Base-by-base conservation (phyloP, 2,888 invertebrate species). In the Emmelina monodactyla region DNA sequence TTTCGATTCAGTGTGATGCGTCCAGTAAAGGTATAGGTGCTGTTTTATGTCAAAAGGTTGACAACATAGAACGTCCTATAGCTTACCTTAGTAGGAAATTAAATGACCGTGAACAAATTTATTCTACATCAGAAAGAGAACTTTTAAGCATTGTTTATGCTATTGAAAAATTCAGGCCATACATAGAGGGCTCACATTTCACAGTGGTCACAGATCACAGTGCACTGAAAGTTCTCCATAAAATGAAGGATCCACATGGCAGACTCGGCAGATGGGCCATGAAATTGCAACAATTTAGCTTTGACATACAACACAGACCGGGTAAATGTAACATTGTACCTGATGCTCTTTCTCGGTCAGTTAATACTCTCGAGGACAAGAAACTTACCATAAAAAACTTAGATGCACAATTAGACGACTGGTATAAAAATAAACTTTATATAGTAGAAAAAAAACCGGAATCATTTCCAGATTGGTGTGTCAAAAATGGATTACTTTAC, bases 111-210 rank as follows among this genome's bases (percentile, higher is more conserved):
- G 41, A 46, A 14, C 22, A 22, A 22, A 46, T 43, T n/a, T 46
- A 46, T 13, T 35, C 35, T 22, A 33, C 34, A 2, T 44, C 44
- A 1, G 41, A 44, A 34, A 14, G 44, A 2, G 41, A 46, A 28
- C 14, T 40, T 5, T 19, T 46, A 7, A 41, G 40, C 1, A 41
- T 45, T 5, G 12, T 43, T n/a, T 29, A 22, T 2, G 35, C 45
- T 1, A 5, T 42, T 2, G 45, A 45, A 19, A 32, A 44, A 22
- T 44, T 39, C 37, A 22, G 38, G 7, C 38, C 39, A 10, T 45
- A 45, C 14, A 9, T 45, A 2, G 42, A 39, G 13, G 14, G 31
- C 5, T 15, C 22, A 12, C 25, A 12, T 25, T 40, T 37, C 31
- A 34, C 12, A 2, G 30, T 40, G 1, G 7, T 25, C 13, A 40